Evolutionary conservation across 2,797 vertebrate species (phyloP), one percentile per base, ranked within the genome.

Genomic region (Cossypha dichroa): DNA sequence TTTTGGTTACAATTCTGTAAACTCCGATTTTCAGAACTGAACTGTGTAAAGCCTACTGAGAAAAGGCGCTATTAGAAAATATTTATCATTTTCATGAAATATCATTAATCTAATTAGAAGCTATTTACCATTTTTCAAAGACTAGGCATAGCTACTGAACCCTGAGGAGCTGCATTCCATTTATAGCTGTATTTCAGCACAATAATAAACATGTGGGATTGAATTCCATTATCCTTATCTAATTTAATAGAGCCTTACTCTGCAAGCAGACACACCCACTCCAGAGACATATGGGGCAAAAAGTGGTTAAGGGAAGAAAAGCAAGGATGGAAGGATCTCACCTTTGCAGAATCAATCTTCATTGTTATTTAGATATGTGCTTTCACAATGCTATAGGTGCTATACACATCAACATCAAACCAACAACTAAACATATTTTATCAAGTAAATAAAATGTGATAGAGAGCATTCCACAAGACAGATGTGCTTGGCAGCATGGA

Each of bases 11-110:
- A 81, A 49, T 40, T 93, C 13, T 69, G 40, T 75, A 75, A 12
- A 13, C 60, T 90, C 43, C 49, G 34, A 73, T 33, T 34, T 80
- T 91, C 60, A 58, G 60, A 91, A 80, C 2, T 58, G 23, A 92
- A 68, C 33, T 17, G 28, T 48, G 19, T 34, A 73, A 87, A 80
- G 7, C 15, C 20, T 22, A 11, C 20, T 46, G 70, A 87, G 70
- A 56, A 73, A 64, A 69, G 5, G 7, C 6, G 18, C 79, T 66
- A 85, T 79, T 76, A 90, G 33, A 90, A 90, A 76, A 18, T 34
- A 87, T 76, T 87, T 38, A 87, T 93, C 3, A 88, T 63, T 77
- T 67, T 85, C 13, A 38, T 46, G 38, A 93, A 85, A n/a, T 67
- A 76, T 29, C 0, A 3, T 66, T 77, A 41, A 82, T 64, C 52